phyloP scores from a whole-genome alignment of 1,140 invertebrate genomes.

The Panagrolaimus sp. region DNA sequence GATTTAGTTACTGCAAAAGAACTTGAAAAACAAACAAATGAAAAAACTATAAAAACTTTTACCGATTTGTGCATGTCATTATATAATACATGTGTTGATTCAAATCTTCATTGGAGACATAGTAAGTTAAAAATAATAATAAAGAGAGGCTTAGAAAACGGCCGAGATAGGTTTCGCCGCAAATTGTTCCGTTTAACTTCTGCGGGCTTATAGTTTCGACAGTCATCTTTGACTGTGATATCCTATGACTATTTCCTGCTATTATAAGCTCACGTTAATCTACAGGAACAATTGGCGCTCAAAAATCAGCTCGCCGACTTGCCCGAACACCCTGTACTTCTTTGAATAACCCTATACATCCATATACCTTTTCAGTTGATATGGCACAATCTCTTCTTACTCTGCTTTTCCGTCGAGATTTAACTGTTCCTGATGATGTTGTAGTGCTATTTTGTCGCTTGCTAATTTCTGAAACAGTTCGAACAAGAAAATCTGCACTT shows the following conservation, averaged over 20 bases:
- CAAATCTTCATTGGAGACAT: slow-evolving; percentile 70
- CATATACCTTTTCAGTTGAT: slow-evolving; percentile 60
- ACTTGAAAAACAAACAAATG: slow-evolving; percentile 29
- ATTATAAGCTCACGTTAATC: too few relatives aligned
- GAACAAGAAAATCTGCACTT: slow-evolving; percentile 65
- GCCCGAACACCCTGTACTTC: too few relatives aligned
- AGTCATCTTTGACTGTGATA: too few relatives aligned
- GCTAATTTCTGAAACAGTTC: slow-evolving; percentile 72
- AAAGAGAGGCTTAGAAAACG: too few relatives aligned
- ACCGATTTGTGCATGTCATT: slow-evolving; percentile 28
- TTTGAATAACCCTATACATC: too few relatives aligned
- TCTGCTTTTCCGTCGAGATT: slow-evolving; percentile 69
- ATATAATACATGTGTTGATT: slow-evolving; percentile 25
- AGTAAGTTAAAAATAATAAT: too few relatives aligned
- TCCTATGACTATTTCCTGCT: too few relatives aligned
- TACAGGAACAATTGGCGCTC: too few relatives aligned
- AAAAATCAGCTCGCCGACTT: too few relatives aligned
- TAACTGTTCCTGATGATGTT: slow-evolving; percentile 65
- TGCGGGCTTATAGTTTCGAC: too few relatives aligned
- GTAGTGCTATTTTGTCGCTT: slow-evolving; percentile 68
- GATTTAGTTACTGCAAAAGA: slow-evolving; percentile 26
- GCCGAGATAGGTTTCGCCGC: too few relatives aligned
- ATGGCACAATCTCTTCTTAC: slow-evolving; percentile 71
- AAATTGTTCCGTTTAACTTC: too few relatives aligned
- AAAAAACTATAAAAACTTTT: slow-evolving; percentile 58